Evolutionary conservation across 2,888 invertebrate genomes (phyloP), one percentile per base, ranked within the genome.

Genomic region (Thymelicus lineola): DNA sequence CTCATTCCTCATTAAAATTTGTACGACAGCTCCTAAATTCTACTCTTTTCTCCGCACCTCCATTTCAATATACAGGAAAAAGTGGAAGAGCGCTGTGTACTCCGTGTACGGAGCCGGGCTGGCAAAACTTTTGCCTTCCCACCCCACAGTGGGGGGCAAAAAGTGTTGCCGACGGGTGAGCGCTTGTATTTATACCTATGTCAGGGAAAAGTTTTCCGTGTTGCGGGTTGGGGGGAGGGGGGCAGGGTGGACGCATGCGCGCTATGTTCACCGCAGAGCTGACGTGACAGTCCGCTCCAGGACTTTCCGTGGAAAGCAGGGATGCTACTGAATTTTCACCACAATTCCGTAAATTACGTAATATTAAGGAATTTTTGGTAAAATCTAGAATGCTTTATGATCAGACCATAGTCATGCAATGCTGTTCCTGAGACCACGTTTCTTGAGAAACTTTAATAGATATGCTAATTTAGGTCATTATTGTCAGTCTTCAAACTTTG

Each of bases 61-160:
- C 91, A 91, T 93, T 93, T 93, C 93, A 93, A 93, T 93, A 90
- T 91, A 93, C 92, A 92, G 93, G 93, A 93, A 93, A 93, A 93
- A 93, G 90, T 93, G 89, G 91, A 92, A 91, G 91, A 92, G 93
- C 91, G 87, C 90, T 91, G 92, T 92, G 90, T 90, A 91, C 90
- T n/a, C n/a, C 87, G 88, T 90, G 91, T 85, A 87, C 88, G 83
- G 88, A 88, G 89, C 85, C 82, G 87, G 91, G 91, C 84, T 88
- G 87, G 91, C 87, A 89, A 93, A 93, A 92, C 83, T 93, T 94
- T 93, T 91, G 83, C 90, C 89, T 75, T 88, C 91, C 86, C 85
- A 82, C 80, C 82, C 87, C 86, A 87, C 83, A 77, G 74, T 65
- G 69, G 79, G 82, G 92, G 91, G 92, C 91, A 92, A 93, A 93